A percentile compares a stretch with the other conserved stretches of the same genome.
phyloP scores from a whole-genome alignment of 2,797 vertebrate species.

The Bovichtus variegatus region DNA sequence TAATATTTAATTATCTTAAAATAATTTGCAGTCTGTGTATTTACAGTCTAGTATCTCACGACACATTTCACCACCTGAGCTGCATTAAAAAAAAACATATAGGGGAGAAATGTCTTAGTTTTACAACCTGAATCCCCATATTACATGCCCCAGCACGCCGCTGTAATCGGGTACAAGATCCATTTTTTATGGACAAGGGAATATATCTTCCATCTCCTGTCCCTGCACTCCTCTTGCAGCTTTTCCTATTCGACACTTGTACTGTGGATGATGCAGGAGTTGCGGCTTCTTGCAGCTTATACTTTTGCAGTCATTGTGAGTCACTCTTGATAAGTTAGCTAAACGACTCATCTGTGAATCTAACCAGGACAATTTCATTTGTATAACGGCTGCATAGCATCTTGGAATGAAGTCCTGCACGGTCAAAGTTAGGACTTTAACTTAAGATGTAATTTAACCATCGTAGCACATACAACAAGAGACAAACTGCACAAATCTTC shows the following conservation, averaged over 20 bases:
- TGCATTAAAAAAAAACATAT: neutral
- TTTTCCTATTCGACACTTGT: constrained; percentile 34
- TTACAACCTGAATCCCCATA: neutral
- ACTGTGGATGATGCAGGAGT: constrained; percentile 37
- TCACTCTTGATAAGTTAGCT: constrained; percentile 44
- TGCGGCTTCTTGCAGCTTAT: constrained; percentile 41
- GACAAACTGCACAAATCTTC: neutral
- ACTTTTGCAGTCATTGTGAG: constrained; percentile 26
- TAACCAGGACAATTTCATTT: neutral
- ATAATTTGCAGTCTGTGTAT: too few relatives aligned
- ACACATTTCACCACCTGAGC: neutral
- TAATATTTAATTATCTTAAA: neutral
- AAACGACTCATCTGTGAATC: neutral
- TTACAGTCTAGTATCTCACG: neutral
- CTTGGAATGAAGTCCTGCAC: neutral
- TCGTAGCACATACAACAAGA: neutral
- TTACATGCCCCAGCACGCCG: neutral
- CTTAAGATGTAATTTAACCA: neutral
- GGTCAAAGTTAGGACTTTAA: neutral
- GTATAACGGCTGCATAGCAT: neutral
- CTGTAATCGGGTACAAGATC: neutral
- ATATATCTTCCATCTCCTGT: constrained; percentile 33
- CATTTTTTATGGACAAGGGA: constrained; percentile 23
- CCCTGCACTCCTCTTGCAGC: constrained; percentile 36
- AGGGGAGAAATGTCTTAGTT: neutral